Evolutionary conservation across 2,888 invertebrate genomes (phyloP), one percentile per base, ranked within the genome.

Genomic region (Steinernema scapterisci): DNA sequence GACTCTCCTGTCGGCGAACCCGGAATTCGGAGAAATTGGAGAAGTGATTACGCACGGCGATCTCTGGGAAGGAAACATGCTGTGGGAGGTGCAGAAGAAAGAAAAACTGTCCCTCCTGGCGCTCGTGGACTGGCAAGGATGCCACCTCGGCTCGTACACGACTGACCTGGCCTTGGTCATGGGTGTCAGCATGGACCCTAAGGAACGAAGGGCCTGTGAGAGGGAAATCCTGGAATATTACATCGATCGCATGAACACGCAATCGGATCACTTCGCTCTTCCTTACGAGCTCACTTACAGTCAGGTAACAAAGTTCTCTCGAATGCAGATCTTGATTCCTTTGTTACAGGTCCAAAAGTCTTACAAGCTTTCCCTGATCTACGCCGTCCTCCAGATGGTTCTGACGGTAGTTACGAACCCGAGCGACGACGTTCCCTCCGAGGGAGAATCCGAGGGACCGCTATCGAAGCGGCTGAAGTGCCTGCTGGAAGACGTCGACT

Each of bases 161-260:
- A 75, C 75, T 11, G 75, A 75, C 43, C 75, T 75, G 9, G 75
- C 75, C 6, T 43, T 56, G 16, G 31, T 76, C 13, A 45, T 75
- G 54, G 63, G 44, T 0, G 75, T 75, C 44, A 76, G 25, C 52
- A 31, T 77, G 56, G 70, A 56, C 16, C 25, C 63, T 19, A 46
- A 43, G 16, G 75, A 74, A n/a, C 63, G 75, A 27, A 63, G 63
- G 16, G 63, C 63, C 16, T 63, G 63, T 16, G 63, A 63, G 63
- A 63, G 27, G 63, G 63, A 63, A 31, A 63, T 63, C 38, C 63
- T 63, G 31, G 63, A 63, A 31, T 63, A 63, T 31, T 63, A 63
- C 63, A 63, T 63, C 27, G 6, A 31, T n/a, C 9, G 9, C 5
- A 63, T 63, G 63, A 63, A 63, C 19, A 16, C 6, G 27, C 31